Evolutionary conservation across 2,113 vertebrate genomes (phyloP).

Genomic region (Anthoscopus minutus): DNA sequence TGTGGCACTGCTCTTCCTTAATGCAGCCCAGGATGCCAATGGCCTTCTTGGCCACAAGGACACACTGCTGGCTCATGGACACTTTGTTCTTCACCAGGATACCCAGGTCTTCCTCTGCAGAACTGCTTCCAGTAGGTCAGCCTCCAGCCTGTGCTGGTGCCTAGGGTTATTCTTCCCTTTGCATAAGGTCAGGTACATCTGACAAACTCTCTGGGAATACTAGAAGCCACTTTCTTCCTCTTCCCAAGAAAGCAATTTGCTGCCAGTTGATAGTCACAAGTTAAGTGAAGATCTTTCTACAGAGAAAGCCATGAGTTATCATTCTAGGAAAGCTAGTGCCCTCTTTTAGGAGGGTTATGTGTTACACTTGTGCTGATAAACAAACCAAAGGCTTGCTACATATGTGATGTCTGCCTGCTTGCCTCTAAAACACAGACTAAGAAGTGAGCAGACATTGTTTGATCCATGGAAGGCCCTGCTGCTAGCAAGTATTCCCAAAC

Average conservation of each 20-base stretch:
- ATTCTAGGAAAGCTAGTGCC: neutral
- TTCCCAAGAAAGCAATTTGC: neutral
- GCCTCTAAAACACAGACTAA: neutral
- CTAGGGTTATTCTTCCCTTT: neutral
- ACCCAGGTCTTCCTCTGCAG: accelerated
- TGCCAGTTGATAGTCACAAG: neutral
- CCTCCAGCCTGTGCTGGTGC: neutral
- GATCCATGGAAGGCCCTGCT: neutral
- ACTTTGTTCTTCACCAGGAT: neutral
- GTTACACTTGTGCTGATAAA: neutral
- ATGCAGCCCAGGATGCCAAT: neutral
- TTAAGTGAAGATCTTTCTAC: neutral
- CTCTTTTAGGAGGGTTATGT: neutral
- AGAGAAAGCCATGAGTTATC: neutral
- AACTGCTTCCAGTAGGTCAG: neutral
- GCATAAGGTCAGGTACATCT: neutral
- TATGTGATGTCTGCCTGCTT: neutral
- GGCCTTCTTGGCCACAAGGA: neutral
- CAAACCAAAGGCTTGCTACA: neutral
- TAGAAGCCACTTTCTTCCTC: neutral
- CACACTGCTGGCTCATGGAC: neutral
- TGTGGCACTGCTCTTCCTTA: neutral
- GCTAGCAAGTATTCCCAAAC: neutral
- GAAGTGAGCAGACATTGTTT: neutral
- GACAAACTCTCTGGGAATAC: neutral